Evolutionary conservation across 2,888 invertebrate genomes (phyloP).

Genomic region (Stenotaenia linearis): DNA sequence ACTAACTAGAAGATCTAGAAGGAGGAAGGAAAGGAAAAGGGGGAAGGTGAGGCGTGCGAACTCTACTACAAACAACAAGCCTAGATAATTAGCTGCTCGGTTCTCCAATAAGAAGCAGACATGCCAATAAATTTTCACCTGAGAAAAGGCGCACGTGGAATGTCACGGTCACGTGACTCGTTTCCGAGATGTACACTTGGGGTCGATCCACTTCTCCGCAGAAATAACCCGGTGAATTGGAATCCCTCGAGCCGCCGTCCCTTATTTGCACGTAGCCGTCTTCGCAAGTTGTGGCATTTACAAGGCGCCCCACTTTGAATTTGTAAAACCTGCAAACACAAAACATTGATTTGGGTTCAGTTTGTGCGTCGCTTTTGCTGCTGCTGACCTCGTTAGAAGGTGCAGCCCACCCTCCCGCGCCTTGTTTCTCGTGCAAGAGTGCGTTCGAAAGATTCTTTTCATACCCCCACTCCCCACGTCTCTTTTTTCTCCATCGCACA

Average conservation of each 20-base stretch:
- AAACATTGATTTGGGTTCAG: background rate
- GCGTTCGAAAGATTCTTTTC: background rate
- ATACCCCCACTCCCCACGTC: background rate
- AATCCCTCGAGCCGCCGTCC: conserved; percentile 83
- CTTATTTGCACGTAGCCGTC: conserved; percentile 88
- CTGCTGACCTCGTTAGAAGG: background rate
- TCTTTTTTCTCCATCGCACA: background rate
- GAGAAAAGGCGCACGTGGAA: conserved; percentile 91
- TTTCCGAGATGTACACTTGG: conserved; percentile 90
- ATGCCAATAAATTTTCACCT: conserved; percentile 32
- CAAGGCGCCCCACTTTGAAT: conserved; percentile 80
- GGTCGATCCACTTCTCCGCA: conserved; percentile 91
- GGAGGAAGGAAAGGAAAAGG: background rate
- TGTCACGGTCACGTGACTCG: conserved; percentile 82
- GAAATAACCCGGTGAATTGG: conserved; percentile 82
- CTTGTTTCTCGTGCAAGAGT: conserved; percentile 1
- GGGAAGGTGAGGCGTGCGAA: background rate
- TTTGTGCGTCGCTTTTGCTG: background rate
- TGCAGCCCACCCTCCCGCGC: background rate
- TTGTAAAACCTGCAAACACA: conserved; percentile 70
- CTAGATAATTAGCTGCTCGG: background rate
- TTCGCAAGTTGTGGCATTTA: conserved; percentile 81
- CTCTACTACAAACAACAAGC: background rate
- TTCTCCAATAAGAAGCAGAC: background rate
- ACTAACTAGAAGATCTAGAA: background rate